phyloP scores from a whole-genome alignment of 2,888 invertebrate genomes.

The Alsophila aescularia region DNA sequence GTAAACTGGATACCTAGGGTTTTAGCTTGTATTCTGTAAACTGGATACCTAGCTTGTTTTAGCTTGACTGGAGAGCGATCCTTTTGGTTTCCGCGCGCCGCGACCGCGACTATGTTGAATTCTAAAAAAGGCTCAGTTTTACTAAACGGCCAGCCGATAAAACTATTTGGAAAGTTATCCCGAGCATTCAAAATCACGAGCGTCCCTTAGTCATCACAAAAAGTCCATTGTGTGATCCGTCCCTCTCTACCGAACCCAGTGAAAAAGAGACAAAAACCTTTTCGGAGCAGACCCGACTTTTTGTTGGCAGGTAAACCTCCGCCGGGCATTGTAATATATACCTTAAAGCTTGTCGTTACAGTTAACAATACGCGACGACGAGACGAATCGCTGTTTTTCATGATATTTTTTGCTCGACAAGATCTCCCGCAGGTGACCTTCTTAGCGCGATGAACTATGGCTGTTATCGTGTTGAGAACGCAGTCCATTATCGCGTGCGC shows the following conservation, averaged over 20 bases:
- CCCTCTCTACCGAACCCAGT: conserved; percentile 3
- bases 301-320: conserved; percentile 22
- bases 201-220: conserved; percentile 11
- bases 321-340: background rate
- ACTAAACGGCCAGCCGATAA: too few relatives aligned
- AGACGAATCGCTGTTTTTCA: background rate
- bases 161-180: background rate
- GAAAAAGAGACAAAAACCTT: conserved; percentile 7
- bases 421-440: conserved; percentile 23
- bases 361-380: background rate
- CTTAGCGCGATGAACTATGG: background rate
- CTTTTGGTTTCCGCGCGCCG: too few relatives aligned
- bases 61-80: too few relatives aligned
- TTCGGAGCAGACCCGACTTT: conserved; percentile 10
- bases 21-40: too few relatives aligned
- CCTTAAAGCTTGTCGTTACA: conserved; percentile 1
- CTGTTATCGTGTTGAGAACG: background rate
- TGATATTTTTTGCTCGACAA: conserved; percentile 21
- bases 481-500: background rate
- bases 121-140: too few relatives aligned
- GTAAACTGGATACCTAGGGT: too few relatives aligned
- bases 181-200: background rate
- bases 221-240: conserved; percentile 12
- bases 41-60: too few relatives aligned
- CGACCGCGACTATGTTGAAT: too few relatives aligned